Base-by-base conservation (phyloP, 2,888 invertebrate genomes). In the Cyaniris semiargus region DNA sequence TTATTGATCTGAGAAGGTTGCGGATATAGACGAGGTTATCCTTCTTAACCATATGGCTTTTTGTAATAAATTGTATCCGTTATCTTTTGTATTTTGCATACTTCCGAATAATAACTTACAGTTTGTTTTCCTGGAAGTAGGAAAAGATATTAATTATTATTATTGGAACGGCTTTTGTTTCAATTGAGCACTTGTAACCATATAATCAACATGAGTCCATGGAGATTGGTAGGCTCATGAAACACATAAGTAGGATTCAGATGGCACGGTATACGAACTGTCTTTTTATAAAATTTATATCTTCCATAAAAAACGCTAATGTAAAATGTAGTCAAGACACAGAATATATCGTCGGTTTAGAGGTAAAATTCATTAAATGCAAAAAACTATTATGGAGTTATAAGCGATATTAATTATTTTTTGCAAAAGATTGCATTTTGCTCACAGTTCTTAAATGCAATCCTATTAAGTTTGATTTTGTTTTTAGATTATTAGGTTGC, bases 41-140 rank as follows among this genome's bases (percentile, higher is more conserved):
- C 15, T 23, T 23, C 13, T 66, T 6, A 66, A 66, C 2, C 3
- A 13, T 60, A 58, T 21, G 53, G 53, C 3, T 0, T 66, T 23
- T 66, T 66, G 27, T 66, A 66, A 27, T 7, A 5, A 66, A 10
- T 66, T 23, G 3, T 27, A 27, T 27, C 66, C 66, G 23, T 66
- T 66, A 66, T 66, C 60, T 58, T 60, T 53, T 53, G 58, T 58
- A 58, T 21, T 66, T 31, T 66, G 21, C 18, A 10, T 66, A 66
- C 66, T 66, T 66, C 60, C 60, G 60, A 60, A 60, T 60, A 23
- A 60, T 60, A 21, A 60, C 23, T 60, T 60, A 60, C 8, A 2
- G 4, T 60, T 60, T 23, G 10, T 60, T 23, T 23, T 13, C 23
- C 60, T 23, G 60, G 21, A 60, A 23, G 13, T 60, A 58, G 6